These are phyloP conservation scores for Nebria salina DNA, from an alignment of 2,888 invertebrate genomes.

Conservation along the genomic window DNA sequence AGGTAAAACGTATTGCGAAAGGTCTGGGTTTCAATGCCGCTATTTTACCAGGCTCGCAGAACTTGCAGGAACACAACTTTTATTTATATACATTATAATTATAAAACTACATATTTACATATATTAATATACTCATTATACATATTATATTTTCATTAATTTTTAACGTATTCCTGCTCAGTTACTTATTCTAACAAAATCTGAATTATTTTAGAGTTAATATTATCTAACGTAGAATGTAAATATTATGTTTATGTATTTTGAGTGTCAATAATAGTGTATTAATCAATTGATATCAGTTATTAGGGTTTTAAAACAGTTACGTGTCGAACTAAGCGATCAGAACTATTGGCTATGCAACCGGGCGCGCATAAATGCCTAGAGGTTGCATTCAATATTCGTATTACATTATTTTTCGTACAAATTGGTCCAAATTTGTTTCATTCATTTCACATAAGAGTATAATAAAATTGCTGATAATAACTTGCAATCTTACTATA, in stretches of 20 bases:
- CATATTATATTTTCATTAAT: background rate
- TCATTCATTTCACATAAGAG: too few species aligned
- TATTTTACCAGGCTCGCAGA: conserved; percentile 33
- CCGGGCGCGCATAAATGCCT: conserved; percentile 3
- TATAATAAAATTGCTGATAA: too few species aligned
- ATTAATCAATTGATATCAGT: conserved; percentile 9
- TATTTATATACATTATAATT: background rate
- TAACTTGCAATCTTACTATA: too few species aligned
- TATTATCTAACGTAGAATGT: background rate
- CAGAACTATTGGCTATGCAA: conserved; percentile 7
- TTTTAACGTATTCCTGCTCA: too few species aligned
- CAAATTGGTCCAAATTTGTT: too few species aligned
- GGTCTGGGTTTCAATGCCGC: conserved; percentile 26
- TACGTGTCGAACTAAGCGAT: background rate
- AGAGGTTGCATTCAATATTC: background rate
- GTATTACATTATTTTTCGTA: background rate
- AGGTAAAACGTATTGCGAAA: conserved; percentile 31
- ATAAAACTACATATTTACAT: background rate
- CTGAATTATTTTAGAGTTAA: background rate
- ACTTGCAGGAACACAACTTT: background rate
- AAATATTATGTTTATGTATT: background rate
- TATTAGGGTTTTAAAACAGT: background rate
- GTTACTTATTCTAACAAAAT: too few species aligned
- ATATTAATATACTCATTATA: background rate
- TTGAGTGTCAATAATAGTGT: background rate